These are phyloP conservation scores for Salvelinus fontinalis DNA, from an alignment of 2,113 vertebrate genomes.

Conservation along the genomic window DNA sequence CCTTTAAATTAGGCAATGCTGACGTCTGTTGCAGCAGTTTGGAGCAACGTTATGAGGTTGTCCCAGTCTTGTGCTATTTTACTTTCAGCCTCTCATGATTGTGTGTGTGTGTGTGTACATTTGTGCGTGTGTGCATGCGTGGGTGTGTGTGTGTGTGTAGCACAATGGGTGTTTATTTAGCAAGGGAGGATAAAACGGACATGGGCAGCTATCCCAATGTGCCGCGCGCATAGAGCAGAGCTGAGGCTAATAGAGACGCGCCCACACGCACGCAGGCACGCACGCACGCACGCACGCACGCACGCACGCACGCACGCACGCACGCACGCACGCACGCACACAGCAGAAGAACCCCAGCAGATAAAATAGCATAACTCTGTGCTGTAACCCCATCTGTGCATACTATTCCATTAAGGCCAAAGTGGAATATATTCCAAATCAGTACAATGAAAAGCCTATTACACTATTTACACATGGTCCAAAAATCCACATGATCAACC, in stretches of 20 bases:
- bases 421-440: no score
- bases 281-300: no score
- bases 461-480: neutral
- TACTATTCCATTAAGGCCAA: neutral
- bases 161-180: constrained; percentile 22
- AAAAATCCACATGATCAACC: neutral
- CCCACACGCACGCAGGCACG: rapidly evolving
- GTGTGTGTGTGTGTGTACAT: no score
- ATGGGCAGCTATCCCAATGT: constrained; percentile 28
- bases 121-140: no score
- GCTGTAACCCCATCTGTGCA: neutral
- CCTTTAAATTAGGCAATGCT: neutral
- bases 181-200: constrained; percentile 19
- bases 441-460: no score
- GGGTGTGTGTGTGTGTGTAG: neutral
- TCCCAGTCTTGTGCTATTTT: neutral
- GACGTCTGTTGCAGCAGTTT: neutral
- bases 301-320: constrained; percentile 20
- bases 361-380: neutral
- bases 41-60: neutral
- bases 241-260: constrained; percentile 23
- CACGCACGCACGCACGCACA: neutral
- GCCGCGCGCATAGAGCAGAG: constrained; percentile 10
- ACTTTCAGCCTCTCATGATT: neutral
- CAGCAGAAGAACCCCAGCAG: neutral